Evolutionary conservation across 2,888 invertebrate species (phyloP).

Genomic region (Polyommatus icarus): DNA sequence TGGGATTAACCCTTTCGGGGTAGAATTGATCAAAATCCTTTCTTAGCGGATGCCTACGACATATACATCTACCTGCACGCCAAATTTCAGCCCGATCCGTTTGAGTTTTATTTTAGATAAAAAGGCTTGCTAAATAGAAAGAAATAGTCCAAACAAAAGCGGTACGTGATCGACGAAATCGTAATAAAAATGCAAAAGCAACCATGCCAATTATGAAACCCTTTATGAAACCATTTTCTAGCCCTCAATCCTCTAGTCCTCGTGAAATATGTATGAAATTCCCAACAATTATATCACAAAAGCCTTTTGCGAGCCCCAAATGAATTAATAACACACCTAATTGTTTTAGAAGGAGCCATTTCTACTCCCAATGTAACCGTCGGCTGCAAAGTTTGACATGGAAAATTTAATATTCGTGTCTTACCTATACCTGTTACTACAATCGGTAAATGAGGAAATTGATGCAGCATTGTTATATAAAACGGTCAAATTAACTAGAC

Average conservation of each 20-base stretch:
- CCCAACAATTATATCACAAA: slow-evolving; percentile 4
- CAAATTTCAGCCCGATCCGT: too few species aligned
- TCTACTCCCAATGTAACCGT: background rate
- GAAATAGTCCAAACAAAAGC: background rate
- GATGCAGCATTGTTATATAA: too few species aligned
- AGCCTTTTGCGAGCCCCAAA: background rate
- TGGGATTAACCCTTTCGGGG: too few species aligned
- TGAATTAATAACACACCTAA: slow-evolving; percentile 10
- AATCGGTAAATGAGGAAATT: background rate
- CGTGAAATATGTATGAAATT: slow-evolving; percentile 16
- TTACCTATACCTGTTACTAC: background rate
- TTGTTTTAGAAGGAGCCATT: slow-evolving; percentile 12
- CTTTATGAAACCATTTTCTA: slow-evolving; percentile 19
- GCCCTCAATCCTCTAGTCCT: background rate
- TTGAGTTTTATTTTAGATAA: background rate
- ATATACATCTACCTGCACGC: too few species aligned
- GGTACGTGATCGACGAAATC: background rate
- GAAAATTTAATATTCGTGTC: background rate
- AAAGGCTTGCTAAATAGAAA: background rate
- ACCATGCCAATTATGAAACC: background rate
- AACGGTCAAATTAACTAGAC: too few species aligned
- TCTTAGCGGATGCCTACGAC: too few species aligned
- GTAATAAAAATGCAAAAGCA: background rate
- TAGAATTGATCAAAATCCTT: too few species aligned
- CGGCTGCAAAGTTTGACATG: background rate